These are phyloP conservation scores for Drosophila stalkeri DNA, from an alignment of 2,888 invertebrate species.

Conservation along the genomic window DNA sequence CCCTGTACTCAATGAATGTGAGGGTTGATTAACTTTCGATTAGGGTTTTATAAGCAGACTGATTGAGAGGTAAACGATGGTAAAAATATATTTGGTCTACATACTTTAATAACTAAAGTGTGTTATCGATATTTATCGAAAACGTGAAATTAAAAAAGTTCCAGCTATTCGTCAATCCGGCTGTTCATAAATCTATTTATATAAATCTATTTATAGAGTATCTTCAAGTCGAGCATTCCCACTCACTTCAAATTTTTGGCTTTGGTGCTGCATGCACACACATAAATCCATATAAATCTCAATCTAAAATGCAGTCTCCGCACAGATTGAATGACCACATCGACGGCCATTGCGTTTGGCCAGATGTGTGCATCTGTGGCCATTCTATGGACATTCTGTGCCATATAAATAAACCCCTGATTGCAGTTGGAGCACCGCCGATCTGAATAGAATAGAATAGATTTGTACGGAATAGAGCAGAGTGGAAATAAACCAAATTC, in stretches of 20 bases:
- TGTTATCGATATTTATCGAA: slow-evolving; percentile 3
- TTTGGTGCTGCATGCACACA: slow-evolving; percentile 11
- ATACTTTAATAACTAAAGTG: neutral
- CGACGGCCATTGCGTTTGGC: slow-evolving; percentile 23
- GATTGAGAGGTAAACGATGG: neutral
- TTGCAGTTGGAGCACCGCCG: slow-evolving; percentile 36
- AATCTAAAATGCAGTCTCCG: slow-evolving; percentile 65
- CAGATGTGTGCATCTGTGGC: slow-evolving; percentile 29
- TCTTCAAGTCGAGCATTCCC: neutral
- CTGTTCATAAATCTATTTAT: neutral
- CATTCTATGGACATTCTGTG: slow-evolving; percentile 12
- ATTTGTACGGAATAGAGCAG: slow-evolving; percentile 23
- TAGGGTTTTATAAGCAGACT: too few relatives aligned
- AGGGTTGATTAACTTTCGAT: neutral
- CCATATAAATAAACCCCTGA: slow-evolving; percentile 55
- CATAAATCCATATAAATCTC: slow-evolving; percentile 64
- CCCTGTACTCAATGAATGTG: neutral
- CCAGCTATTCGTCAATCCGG: neutral
- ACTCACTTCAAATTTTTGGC: neutral
- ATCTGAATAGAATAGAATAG: slow-evolving; percentile 8
- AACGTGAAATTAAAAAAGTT: neutral
- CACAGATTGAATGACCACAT: slow-evolving; percentile 46
- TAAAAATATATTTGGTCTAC: neutral
- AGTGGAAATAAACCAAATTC: slow-evolving; percentile 31
- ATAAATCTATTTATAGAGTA: too few relatives aligned